Evolutionary conservation across 2,888 invertebrate species (phyloP), one percentile per base, ranked within the genome.

Genomic region (Brachylomia viminalis): DNA sequence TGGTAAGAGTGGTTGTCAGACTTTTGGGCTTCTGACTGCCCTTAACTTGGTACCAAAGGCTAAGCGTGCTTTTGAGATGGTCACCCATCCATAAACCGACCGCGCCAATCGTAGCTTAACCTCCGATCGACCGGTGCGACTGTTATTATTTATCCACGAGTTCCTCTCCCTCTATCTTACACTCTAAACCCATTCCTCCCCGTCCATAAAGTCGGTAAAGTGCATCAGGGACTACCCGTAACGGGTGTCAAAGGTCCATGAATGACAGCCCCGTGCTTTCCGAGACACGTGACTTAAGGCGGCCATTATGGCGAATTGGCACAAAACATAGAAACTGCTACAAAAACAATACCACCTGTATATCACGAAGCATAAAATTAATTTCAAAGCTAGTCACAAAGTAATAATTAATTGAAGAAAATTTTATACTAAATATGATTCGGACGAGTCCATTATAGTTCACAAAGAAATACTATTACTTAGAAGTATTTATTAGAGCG

Each of bases 311-410:
- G 45, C 10, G 20, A 23, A 2, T 30, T 30, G 23, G 8, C 15
- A 49, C 8, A 70, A 45, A 30, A 30, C 8, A 30, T 10, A n/a
- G 7, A 52, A 30, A 20, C 13, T 42, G 2, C 23, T 1, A 30
- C 15, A 52, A 52, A 58, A 42, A 65, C 15, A 13, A 66, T 23
- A 49, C 62, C 62, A n/a, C 58, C 70, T 77, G 49, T 77, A 71
- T 8, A 30, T 7, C 3, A 56, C 20, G 45, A 27, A 45, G 49
- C 11, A 56, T 56, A 17, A 70, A 68, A 79, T 76, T 76, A 70
- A 82, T 70, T 82, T 82, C 49, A 52, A 76, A 82, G 49, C 61
- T 52, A 70, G 54, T 70, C 30, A 75, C 58, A 52, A 77, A 80
- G 45, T 56, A 20, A 61, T 76, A 69, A 82, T 61, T 65, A 54